These are phyloP conservation scores for Corythaixoides concolor DNA, from an alignment of 2,113 vertebrate genomes.

Conservation along the genomic window DNA sequence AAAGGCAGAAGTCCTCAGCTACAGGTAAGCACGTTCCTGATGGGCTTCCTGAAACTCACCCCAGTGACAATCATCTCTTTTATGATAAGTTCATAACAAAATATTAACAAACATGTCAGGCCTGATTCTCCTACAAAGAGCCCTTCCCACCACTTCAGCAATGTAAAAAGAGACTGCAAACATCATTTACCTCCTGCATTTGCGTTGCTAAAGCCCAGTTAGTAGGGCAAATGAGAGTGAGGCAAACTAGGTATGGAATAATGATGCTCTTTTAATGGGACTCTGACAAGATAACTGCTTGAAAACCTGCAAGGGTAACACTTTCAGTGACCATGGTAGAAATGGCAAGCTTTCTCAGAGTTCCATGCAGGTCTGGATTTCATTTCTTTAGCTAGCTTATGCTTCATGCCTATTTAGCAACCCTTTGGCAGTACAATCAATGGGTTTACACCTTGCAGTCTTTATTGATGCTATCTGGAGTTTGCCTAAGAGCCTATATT, in stretches of 20 bases:
- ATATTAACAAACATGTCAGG: neutral
- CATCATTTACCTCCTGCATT: neutral
- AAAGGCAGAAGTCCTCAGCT: neutral
- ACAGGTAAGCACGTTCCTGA: neutral
- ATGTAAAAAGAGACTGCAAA: neutral
- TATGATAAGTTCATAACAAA: neutral
- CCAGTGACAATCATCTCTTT: neutral
- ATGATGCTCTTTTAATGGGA: neutral
- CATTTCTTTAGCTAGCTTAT: neutral
- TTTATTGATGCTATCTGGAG: neutral
- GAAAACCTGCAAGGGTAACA: neutral
- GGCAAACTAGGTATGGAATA: neutral
- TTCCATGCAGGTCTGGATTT: neutral
- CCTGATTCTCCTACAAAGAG: neutral
- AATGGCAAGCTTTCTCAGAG: neutral
- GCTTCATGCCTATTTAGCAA: neutral
- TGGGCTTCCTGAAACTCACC: neutral
- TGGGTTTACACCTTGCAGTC: neutral
- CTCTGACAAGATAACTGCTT: neutral
- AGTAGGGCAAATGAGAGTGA: neutral
- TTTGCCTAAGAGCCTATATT: neutral
- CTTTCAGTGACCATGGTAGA: neutral
- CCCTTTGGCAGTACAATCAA: neutral
- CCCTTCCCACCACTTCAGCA: neutral
- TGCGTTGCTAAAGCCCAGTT: neutral